Percentiles rank a stretch among this genome's conserved stretches.
phyloP scores from a whole-genome alignment of 2,888 invertebrate species.

The Apamea monoglypha region DNA sequence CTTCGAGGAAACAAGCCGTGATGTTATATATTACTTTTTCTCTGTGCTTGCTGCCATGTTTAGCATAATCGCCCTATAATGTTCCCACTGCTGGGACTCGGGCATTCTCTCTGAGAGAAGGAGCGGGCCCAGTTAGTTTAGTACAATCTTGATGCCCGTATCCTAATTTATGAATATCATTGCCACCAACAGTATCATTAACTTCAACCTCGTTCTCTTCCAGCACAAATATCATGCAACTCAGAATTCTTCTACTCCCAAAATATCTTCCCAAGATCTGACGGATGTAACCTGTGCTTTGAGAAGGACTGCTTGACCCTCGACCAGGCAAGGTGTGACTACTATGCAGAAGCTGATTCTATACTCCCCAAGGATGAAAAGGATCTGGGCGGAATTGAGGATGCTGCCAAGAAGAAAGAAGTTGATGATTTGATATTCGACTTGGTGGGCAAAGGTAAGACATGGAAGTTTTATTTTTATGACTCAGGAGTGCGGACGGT shows the following conservation, averaged over 20 bases:
- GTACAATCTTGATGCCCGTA: background rate
- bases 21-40: background rate
- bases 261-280: conserved; percentile 47
- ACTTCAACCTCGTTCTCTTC: background rate
- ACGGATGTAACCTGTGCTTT: conserved; percentile 75
- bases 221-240: conserved; percentile 31
- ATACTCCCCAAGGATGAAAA: conserved; percentile 60
- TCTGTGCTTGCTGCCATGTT: background rate
- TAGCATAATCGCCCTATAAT: background rate
- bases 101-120: too few species aligned
- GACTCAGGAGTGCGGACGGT: too few species aligned
- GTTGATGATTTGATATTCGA: conserved; percentile 73
- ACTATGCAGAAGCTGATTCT: conserved; percentile 70
- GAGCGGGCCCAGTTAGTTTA: background rate
- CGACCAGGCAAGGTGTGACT: conserved; percentile 71
- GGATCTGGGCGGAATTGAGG: conserved; percentile 4
- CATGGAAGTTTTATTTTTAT: background rate
- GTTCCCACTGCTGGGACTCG: background rate
- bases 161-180: background rate
- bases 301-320: conserved; percentile 72
- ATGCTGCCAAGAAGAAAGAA: conserved; percentile 43
- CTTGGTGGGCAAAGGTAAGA: conserved; percentile 73
- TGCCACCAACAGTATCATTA: background rate
- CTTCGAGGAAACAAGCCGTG: background rate
- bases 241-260: conserved; percentile 43